Conservation (phyloP, 2,888 invertebrate species). For the Hedychridium roseum region DNA sequence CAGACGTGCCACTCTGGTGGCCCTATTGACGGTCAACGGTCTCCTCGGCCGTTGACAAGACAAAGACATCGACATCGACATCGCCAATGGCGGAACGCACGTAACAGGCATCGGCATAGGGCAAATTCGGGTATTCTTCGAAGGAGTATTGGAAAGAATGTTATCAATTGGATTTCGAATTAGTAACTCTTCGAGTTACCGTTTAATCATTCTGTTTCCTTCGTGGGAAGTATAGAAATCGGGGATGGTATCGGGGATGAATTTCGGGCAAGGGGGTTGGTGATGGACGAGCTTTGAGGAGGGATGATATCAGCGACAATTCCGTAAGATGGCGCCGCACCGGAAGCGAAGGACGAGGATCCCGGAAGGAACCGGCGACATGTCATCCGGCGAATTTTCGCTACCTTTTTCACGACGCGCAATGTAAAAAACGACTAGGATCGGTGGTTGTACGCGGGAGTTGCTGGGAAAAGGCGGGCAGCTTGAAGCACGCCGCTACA, state of each 20-base stretch:
- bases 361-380: too few relatives aligned
- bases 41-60: slow-evolving; percentile 52
- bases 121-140: too few relatives aligned
- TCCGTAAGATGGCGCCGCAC: too few relatives aligned
- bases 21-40: slow-evolving; percentile 55
- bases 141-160: too few relatives aligned
- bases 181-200: too few relatives aligned
- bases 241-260: neutral
- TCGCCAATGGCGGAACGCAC: slow-evolving; percentile 5
- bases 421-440: neutral
- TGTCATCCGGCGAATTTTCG: too few relatives aligned
- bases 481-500: slow-evolving; percentile 55
- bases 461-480: slow-evolving; percentile 47
- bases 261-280: neutral
- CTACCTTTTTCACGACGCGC: too few relatives aligned
- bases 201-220: too few relatives aligned
- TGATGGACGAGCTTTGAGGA: neutral
- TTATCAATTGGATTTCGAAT: too few relatives aligned
- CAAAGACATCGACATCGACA: slow-evolving; percentile 43
- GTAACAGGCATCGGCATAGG: too few relatives aligned
- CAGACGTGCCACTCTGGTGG: slow-evolving; percentile 56
- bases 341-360: too few relatives aligned
- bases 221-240: neutral
- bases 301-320: too few relatives aligned
- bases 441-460: slow-evolving; percentile 26